These are phyloP conservation scores for Corythornis cristatus DNA, from an alignment of 2,113 vertebrate species.

Conservation along the genomic window DNA sequence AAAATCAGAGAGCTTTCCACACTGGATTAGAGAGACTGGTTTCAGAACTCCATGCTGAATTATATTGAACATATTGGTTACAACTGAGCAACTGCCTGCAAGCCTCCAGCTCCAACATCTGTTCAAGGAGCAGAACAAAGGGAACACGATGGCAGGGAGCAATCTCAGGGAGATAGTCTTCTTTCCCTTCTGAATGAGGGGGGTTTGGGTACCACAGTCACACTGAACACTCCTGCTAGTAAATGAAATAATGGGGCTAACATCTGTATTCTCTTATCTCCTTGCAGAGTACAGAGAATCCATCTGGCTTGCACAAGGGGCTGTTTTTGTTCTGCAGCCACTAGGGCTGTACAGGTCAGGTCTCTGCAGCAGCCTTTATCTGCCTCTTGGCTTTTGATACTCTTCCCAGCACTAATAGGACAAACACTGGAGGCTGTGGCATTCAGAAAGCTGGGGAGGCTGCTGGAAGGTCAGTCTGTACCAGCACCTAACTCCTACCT, in stretches of 20 bases:
- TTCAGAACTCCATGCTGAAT: background rate
- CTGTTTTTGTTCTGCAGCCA: background rate
- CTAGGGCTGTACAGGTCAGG: accelerated
- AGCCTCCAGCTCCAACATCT: constrained; percentile 18
- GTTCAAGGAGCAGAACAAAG: background rate
- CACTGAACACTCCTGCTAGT: background rate
- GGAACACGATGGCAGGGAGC: background rate
- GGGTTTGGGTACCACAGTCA: background rate
- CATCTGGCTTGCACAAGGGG: background rate
- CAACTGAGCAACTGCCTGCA: background rate
- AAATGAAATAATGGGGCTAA: background rate
- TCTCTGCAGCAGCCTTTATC: background rate
- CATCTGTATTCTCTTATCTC: background rate
- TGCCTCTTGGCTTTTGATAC: constrained; percentile 18
- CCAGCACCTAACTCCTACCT: background rate
- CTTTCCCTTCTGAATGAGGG: background rate
- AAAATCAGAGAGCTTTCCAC: background rate
- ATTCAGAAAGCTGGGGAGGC: background rate
- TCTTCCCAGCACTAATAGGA: background rate
- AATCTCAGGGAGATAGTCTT: background rate
- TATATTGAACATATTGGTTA: background rate
- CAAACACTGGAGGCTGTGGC: background rate
- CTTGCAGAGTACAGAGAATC: background rate
- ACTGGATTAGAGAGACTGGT: background rate
- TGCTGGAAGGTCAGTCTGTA: background rate